Percentiles rank a stretch among this genome's conserved stretches.
Conservation (phyloP, 2,888 invertebrate species). For the Euproctis similis region DNA sequence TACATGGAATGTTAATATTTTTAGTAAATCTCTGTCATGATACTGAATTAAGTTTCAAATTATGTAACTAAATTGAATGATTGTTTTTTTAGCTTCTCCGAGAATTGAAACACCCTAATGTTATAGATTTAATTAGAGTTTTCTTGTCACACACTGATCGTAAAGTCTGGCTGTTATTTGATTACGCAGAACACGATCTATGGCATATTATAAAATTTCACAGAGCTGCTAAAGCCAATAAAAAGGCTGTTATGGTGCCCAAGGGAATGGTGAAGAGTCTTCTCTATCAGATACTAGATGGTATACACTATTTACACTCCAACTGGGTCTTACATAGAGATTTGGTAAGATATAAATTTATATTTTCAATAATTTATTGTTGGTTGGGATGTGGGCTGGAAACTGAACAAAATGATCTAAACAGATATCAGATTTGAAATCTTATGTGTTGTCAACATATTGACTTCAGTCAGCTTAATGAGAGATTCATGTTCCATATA, state of each 20-base stretch:
- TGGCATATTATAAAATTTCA: constrained; percentile 99
- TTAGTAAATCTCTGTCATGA: no score
- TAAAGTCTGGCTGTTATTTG: constrained; percentile 97
- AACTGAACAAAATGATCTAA: no score
- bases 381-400: no score
- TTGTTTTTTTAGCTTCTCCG: constrained; percentile 84
- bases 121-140: constrained; percentile 96
- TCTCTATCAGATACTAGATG: constrained; percentile 97
- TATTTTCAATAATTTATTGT: no score
- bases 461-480: no score
- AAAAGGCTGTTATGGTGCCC: constrained; percentile 96
- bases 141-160: constrained; percentile 97
- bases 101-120: constrained; percentile 97
- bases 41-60: no score
- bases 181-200: constrained; percentile 99
- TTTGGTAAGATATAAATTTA: constrained; percentile 77
- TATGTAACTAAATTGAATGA: neutral
- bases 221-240: constrained; percentile 97
- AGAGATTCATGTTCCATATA: no score
- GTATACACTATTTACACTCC: constrained; percentile 98
- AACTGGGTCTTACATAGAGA: constrained; percentile 99
- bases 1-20: no score
- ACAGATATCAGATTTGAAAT: no score
- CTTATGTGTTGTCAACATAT: no score
- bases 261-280: constrained; percentile 98